Percentiles rank a stretch among this genome's conserved stretches.
Conservation (phyloP, 2,113 vertebrate species). For the Lynx canadensis region DNA sequence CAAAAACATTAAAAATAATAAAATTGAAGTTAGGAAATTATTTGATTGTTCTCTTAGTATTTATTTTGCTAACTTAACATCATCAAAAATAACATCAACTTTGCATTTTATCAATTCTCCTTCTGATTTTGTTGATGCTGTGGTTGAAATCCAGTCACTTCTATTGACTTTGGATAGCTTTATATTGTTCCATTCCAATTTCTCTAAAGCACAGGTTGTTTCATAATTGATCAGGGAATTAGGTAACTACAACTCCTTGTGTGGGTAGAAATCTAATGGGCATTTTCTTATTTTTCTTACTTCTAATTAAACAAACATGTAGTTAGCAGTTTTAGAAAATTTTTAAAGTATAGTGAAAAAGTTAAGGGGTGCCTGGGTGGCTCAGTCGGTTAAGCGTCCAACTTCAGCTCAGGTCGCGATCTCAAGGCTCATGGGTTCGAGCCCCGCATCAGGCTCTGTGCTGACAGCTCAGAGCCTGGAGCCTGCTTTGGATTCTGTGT, state of each 20-base stretch:
- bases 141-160: conserved; percentile 2
- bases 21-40: conserved; percentile 14
- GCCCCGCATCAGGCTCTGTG: no score
- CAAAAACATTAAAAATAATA: neutral
- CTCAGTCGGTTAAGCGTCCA: no score
- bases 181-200: neutral
- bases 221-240: conserved; percentile 25
- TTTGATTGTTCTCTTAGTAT: neutral
- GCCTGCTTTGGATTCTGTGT: no score
- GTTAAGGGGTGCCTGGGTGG: neutral
- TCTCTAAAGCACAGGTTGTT: conserved; percentile 23
- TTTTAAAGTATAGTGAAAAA: neutral
- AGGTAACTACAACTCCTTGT: neutral
- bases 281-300: neutral
- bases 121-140: neutral
- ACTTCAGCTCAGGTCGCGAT: no score
- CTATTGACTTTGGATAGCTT: conserved; percentile 30
- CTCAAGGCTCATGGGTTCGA: no score
- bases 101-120: neutral
- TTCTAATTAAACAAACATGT: conserved; percentile 1
- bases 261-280: neutral
- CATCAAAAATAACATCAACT: conserved; percentile 18
- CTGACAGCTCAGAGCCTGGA: no score
- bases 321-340: neutral
- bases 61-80: conserved; percentile 50